Percentiles rank a stretch among this genome's conserved stretches.
phyloP scores from a whole-genome alignment of 1,140 invertebrate species.

The Gryon sp. region DNA sequence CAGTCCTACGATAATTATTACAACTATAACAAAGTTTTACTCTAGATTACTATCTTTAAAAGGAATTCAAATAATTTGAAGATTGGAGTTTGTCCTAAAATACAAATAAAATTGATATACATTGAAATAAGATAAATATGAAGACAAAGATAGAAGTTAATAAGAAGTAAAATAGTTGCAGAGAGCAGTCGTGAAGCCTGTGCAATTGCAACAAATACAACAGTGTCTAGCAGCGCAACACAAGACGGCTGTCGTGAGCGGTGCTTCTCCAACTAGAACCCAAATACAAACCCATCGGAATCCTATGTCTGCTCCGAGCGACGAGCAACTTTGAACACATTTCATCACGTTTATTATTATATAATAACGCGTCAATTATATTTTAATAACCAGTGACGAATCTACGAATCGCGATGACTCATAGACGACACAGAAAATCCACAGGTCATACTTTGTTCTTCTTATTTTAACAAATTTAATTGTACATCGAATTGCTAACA shows the following conservation, averaged over 20 bases:
- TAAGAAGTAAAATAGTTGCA: constrained; percentile 50
- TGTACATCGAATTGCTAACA: constrained; percentile 59
- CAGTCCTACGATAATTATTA: too few species aligned
- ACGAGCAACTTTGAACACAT: constrained; percentile 59
- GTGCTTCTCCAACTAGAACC: constrained; percentile 71
- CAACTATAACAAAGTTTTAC: too few species aligned
- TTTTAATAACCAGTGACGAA: constrained; percentile 52
- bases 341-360: constrained; percentile 48
- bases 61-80: too few species aligned
- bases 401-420: constrained; percentile 10
- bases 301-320: constrained; percentile 55
- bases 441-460: constrained; percentile 7
- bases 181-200: constrained; percentile 61
- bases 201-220: constrained; percentile 78
- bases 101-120: too few species aligned
- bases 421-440: constrained; percentile 18
- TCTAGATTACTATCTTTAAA: too few species aligned
- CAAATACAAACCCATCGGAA: constrained; percentile 72
- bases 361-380: constrained; percentile 58
- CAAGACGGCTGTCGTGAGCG: constrained; percentile 73
- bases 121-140: not conserved
- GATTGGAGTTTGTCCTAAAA: too few species aligned
- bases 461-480: constrained; percentile 48
- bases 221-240: constrained; percentile 77
- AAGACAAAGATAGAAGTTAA: constrained; percentile 11